Conservation (phyloP, 2,113 vertebrate species). For the Ursus arctos region DNA sequence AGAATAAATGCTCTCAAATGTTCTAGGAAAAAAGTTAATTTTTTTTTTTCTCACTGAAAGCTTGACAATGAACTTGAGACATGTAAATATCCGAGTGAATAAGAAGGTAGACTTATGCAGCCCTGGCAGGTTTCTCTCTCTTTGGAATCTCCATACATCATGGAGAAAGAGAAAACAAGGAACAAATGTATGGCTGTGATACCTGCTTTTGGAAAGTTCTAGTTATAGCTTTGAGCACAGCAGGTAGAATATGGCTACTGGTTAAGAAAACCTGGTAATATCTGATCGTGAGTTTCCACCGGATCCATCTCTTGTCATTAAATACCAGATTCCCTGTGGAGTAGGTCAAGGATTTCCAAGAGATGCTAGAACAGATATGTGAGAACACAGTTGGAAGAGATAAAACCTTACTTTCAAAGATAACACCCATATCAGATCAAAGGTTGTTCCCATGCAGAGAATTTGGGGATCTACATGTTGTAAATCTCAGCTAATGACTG, state of each 20-base stretch:
- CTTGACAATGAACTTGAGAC: not conserved
- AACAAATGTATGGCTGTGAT: not conserved
- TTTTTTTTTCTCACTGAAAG: not conserved
- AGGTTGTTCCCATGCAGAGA: not conserved
- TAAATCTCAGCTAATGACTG: constrained; percentile 51
- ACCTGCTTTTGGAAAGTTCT: not conserved
- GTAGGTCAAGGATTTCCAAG: not conserved
- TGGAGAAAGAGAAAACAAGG: not conserved
- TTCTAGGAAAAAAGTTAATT: not conserved
- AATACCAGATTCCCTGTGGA: not conserved
- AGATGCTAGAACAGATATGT: not conserved
- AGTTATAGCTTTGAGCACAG: not conserved
- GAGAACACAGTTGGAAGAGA: not conserved
- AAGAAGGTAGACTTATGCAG: not conserved
- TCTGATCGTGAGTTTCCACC: not conserved
- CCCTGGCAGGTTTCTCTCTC: not conserved
- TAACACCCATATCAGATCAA: not conserved
- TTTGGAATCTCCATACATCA: not conserved
- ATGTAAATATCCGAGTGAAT: not conserved
- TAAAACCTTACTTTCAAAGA: not conserved
- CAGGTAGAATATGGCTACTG: not conserved
- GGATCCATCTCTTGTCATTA: not conserved
- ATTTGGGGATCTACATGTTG: not conserved
- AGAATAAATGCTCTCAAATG: not conserved
- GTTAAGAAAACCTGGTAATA: not conserved